Percentiles rank a stretch among this genome's conserved stretches.
These are phyloP conservation scores for Bombus pyrosoma DNA, from an alignment of 1,140 invertebrate species.

Conservation along the genomic window DNA sequence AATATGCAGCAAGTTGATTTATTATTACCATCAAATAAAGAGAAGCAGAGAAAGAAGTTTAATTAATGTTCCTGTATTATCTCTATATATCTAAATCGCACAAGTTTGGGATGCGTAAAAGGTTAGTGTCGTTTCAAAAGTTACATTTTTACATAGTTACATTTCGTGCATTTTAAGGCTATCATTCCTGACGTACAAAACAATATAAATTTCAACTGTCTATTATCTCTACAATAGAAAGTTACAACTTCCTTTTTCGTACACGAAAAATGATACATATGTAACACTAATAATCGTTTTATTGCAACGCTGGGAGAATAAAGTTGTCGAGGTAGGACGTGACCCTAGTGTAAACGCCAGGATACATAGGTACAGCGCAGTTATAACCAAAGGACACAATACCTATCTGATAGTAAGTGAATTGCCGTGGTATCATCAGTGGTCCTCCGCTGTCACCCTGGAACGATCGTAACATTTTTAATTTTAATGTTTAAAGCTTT, in stretches of 20 bases:
- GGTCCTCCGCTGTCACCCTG: constrained; percentile 94
- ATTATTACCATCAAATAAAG: too few species aligned
- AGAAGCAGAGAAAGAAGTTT: too few species aligned
- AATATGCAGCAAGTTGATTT: too few species aligned
- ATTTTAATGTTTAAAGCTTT: neutral
- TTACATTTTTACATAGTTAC: too few species aligned
- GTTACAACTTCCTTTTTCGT: too few species aligned
- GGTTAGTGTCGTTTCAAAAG: neutral
- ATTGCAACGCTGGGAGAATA: constrained; percentile 74
- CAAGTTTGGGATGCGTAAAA: too few species aligned
- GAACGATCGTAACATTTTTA: neutral
- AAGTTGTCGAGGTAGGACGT: constrained; percentile 85
- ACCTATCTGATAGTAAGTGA: constrained; percentile 85
- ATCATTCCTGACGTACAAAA: too few species aligned
- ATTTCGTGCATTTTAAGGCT: too few species aligned
- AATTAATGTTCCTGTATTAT: neutral
- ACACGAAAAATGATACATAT: too few species aligned
- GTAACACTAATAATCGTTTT: neutral
- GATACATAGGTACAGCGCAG: constrained; percentile 88
- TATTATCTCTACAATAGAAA: neutral
- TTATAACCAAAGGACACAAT: constrained; percentile 89
- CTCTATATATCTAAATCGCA: too few species aligned
- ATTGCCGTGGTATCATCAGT: constrained; percentile 87
- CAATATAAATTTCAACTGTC: neutral
- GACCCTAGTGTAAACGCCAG: constrained; percentile 91